Base-by-base conservation (phyloP, 1,140 invertebrate genomes). In the Trigoniulus corallinus region DNA sequence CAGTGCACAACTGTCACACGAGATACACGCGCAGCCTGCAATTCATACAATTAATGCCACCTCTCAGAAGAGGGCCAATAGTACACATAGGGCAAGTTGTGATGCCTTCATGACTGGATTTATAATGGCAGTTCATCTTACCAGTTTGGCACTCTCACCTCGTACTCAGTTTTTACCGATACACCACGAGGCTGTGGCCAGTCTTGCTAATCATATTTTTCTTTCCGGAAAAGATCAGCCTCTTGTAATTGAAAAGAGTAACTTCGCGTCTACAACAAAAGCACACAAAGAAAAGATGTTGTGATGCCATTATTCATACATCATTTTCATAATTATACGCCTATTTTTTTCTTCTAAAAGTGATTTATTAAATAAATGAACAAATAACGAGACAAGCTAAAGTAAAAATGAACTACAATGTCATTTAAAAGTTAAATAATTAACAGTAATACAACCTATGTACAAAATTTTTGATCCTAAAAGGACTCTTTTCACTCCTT, bases 31-130 rank as follows among this genome's bases (percentile, higher is more conserved):
- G 37, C 18, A 13, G 18, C 18, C 37, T 12, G 12, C 18, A 39
- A 39, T 39, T 13, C 12, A 13, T 39, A 12, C 37, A 13, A 13
- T 12, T 18, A 18, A 39, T 13, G 18, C 37, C 12, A 39, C 37
- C 12, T 13, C 37, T 18, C 12, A 13, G 18, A 39, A 39, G 37
- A 44, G 21, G 12, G 4, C 7, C 4, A 44, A 20, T 24, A 50
- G 56, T 15, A 57, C 61, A 25, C 70, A 72, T 57, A 56, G 67
- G 27, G 64, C 70, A 43, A 70, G 70, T 3, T 68, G 63, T 59
- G 70, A 72, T 61, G 67, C 70, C 10, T 72, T 71, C 52, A 72
- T 71, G 69, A 72, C 70, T 21, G 70, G 67, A 2, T 70, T 61
- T 48, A 60, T 61, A 25, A 61, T 72, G 50, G 58, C 65, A 4